Percentiles rank a stretch among this genome's conserved stretches.
Evolutionary conservation across 2,113 vertebrate species (phyloP).

Genomic region (Chitala chitala): DNA sequence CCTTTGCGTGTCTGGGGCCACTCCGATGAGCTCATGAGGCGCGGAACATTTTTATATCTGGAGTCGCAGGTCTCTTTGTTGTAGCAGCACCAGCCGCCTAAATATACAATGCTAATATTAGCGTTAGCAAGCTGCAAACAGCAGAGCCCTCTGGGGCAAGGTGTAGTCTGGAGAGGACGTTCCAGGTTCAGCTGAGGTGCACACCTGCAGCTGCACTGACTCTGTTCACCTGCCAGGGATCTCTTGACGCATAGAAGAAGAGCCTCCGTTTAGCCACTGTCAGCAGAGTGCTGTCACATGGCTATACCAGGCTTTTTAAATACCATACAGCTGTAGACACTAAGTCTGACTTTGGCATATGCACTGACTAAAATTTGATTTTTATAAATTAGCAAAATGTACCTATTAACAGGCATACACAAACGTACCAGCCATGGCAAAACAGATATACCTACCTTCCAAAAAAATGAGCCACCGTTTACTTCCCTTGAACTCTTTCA

Average conservation of each 20-base stretch:
- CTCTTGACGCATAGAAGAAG: neutral
- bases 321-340: too few species aligned
- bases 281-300: too few species aligned
- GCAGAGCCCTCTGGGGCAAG: slow-evolving; percentile 37
- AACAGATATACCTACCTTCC: slow-evolving; percentile 56
- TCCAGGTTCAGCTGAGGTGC: slow-evolving; percentile 27
- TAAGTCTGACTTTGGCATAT: too few species aligned
- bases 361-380: too few species aligned
- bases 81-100: slow-evolving; percentile 72
- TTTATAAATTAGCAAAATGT: too few species aligned
- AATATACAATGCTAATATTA: slow-evolving; percentile 61
- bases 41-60: slow-evolving; percentile 70
- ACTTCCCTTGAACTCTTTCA: slow-evolving; percentile 67
- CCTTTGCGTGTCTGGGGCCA: slow-evolving; percentile 68
- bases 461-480: slow-evolving; percentile 68
- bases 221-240: slow-evolving; percentile 7
- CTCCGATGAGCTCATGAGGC: slow-evolving; percentile 65
- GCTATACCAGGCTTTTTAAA: too few species aligned
- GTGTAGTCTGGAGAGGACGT: slow-evolving; percentile 37
- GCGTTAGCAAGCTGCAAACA: slow-evolving; percentile 27
- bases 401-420: too few species aligned
- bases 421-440: too few species aligned
- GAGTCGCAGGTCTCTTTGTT: slow-evolving; percentile 72
- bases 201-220: slow-evolving; percentile 36
- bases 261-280: neutral